Evolutionary conservation across 2,797 vertebrate species (phyloP).

Genomic region (Neostethus bicornis): DNA sequence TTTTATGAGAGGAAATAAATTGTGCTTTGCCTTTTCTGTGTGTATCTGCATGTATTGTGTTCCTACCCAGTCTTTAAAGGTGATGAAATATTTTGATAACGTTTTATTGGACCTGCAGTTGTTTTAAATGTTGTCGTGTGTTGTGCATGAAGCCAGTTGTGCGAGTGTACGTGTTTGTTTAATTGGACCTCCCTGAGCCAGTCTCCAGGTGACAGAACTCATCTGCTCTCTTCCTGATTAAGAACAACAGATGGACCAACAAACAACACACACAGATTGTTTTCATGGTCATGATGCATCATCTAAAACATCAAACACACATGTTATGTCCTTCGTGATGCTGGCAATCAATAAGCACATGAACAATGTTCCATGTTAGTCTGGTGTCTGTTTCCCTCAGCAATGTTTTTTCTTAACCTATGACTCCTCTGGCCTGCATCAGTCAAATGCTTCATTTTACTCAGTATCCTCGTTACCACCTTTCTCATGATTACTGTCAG

Average conservation of each 20-base stretch:
- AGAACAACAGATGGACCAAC: constrained; percentile 75
- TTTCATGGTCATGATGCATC: constrained; percentile 39
- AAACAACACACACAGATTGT: constrained; percentile 20
- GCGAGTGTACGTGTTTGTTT: constrained; percentile 54
- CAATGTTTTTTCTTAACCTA: constrained; percentile 4
- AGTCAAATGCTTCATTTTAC: constrained; percentile 16
- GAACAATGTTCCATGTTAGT: constrained; percentile 3
- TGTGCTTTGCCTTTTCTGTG: background rate
- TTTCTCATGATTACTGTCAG: constrained; percentile 23
- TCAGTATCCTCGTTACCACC: constrained; percentile 19
- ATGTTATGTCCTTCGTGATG: constrained; percentile 20
- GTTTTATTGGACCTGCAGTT: constrained; percentile 57
- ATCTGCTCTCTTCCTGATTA: constrained; percentile 75
- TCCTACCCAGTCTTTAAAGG: constrained; percentile 44
- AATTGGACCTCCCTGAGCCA: constrained; percentile 78
- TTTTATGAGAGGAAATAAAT: no score
- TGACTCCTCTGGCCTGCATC: constrained; percentile 5
- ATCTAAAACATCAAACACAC: constrained; percentile 27
- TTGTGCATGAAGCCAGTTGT: constrained; percentile 32
- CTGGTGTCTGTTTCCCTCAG: constrained; percentile 17
- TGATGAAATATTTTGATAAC: constrained; percentile 61
- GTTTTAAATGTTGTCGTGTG: constrained; percentile 30
- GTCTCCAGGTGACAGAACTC: constrained; percentile 76
- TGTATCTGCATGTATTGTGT: constrained; percentile 16
- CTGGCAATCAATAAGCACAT: constrained; percentile 47